These are phyloP conservation scores for Holotrichia oblita DNA, from an alignment of 1,140 invertebrate species.

Conservation along the genomic window DNA sequence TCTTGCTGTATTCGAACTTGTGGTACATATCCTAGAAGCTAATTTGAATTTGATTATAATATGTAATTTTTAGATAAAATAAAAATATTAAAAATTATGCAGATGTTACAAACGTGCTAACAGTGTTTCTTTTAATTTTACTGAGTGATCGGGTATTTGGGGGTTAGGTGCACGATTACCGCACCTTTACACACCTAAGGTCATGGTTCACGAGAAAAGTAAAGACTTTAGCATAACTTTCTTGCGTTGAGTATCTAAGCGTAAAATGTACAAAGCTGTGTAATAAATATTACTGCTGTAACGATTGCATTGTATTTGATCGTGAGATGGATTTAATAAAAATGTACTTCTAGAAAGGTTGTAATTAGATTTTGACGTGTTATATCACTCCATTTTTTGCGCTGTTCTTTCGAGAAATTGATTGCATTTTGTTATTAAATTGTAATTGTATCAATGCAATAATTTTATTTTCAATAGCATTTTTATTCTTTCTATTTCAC, in stretches of 20 bases:
- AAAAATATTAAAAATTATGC: neutral
- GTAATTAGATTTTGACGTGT: slow-evolving; percentile 26
- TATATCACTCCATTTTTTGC: neutral
- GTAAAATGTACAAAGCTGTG: slow-evolving; percentile 11
- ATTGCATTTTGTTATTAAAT: neutral
- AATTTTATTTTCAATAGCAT: neutral
- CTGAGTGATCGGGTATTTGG: slow-evolving; percentile 27
- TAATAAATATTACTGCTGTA: slow-evolving; percentile 17
- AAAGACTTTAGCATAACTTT: slow-evolving; percentile 30
- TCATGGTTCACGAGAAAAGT: slow-evolving; percentile 36
- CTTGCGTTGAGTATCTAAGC: slow-evolving; percentile 24
- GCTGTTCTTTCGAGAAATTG: neutral
- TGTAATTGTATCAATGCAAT: neutral
- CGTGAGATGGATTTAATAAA: slow-evolving; percentile 23
- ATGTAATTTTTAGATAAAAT: neutral
- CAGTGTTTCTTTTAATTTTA: neutral
- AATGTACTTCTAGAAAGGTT: slow-evolving; percentile 14
- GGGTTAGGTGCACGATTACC: slow-evolving; percentile 35
- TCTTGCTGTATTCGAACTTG: too few relatives aligned
- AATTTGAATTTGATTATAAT: neutral
- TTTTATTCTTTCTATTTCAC: neutral
- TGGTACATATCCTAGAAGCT: too few relatives aligned
- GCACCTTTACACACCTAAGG: slow-evolving; percentile 35
- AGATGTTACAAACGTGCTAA: neutral
- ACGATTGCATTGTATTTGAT: slow-evolving; percentile 31